Conservation (phyloP, 2,113 vertebrate species). For the Cebus imitator region DNA sequence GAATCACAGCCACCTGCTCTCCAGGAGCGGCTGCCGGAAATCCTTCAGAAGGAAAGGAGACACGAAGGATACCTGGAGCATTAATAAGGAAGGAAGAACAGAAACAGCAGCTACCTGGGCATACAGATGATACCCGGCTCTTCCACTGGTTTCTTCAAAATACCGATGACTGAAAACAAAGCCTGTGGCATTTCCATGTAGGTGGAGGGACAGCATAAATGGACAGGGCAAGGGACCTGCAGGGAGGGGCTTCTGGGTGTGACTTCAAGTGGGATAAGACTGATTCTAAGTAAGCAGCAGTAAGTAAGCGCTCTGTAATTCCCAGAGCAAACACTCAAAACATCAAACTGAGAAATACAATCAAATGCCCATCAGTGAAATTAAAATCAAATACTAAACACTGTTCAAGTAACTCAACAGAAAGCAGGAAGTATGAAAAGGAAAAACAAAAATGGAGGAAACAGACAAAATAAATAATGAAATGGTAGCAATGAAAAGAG, state of each 20-base stretch:
- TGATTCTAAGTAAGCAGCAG: too few species aligned
- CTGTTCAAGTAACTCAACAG: not conserved
- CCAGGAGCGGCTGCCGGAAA: not conserved
- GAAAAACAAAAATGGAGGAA: not conserved
- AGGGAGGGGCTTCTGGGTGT: not conserved
- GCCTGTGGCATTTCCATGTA: not conserved
- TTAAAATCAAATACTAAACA: not conserved
- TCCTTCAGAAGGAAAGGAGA: not conserved
- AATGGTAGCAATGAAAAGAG: not conserved
- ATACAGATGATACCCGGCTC: not conserved
- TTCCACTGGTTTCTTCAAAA: not conserved
- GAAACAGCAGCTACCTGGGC: not conserved
- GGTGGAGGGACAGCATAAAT: not conserved
- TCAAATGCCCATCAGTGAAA: not conserved
- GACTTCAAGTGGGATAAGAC: not conserved
- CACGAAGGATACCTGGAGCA: not conserved
- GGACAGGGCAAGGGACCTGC: not conserved
- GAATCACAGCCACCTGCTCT: not conserved
- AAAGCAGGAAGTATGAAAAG: not conserved
- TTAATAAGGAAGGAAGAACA: not conserved
- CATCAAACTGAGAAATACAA: not conserved
- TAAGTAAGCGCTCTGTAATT: not conserved
- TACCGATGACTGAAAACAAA: not conserved
- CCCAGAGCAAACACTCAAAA: not conserved
- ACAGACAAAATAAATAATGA: not conserved